A percentile compares a stretch with the other conserved stretches of the same genome.
Conservation (phyloP, 2,113 vertebrate genomes). For the Oreochromis niloticus region DNA sequence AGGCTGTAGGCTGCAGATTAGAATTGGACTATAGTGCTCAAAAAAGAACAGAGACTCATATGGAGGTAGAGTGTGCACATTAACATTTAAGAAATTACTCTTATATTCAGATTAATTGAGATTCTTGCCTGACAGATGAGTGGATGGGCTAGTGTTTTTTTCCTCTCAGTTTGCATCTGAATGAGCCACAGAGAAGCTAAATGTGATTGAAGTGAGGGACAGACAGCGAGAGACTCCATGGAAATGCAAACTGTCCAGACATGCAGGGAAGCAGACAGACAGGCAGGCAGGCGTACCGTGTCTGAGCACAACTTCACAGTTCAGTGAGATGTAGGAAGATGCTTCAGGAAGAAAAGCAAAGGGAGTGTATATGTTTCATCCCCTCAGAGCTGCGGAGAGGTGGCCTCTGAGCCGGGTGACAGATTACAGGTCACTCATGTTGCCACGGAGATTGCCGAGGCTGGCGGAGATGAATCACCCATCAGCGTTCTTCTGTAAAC, state of each 20-base stretch:
- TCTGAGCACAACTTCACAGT: slow-evolving; percentile 33
- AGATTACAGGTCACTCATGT: slow-evolving; percentile 69
- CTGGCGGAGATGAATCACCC: slow-evolving; percentile 71
- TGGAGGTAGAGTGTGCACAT: not conserved
- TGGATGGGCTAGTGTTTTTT: not conserved
- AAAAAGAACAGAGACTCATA: not conserved
- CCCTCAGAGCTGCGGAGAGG: slow-evolving; percentile 25
- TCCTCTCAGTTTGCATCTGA: not conserved
- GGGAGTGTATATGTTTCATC: slow-evolving; percentile 40
- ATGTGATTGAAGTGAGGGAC: not conserved
- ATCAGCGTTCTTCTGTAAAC: slow-evolving; percentile 69
- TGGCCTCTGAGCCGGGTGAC: slow-evolving; percentile 64
- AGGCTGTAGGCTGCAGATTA: not conserved
- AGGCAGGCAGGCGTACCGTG: not conserved
- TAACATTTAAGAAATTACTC: not conserved
- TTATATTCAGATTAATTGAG: not conserved
- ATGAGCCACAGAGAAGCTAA: not conserved
- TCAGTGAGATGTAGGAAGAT: slow-evolving; percentile 41
- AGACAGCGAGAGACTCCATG: not conserved
- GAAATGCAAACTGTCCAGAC: slow-evolving; percentile 26
- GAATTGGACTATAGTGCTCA: not conserved
- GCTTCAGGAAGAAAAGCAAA: slow-evolving; percentile 15
- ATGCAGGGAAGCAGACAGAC: not conserved
- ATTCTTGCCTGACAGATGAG: not conserved
- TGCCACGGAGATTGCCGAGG: slow-evolving; percentile 54